Conservation (phyloP, 2,113 vertebrate genomes). For the Isichthys henryi region DNA sequence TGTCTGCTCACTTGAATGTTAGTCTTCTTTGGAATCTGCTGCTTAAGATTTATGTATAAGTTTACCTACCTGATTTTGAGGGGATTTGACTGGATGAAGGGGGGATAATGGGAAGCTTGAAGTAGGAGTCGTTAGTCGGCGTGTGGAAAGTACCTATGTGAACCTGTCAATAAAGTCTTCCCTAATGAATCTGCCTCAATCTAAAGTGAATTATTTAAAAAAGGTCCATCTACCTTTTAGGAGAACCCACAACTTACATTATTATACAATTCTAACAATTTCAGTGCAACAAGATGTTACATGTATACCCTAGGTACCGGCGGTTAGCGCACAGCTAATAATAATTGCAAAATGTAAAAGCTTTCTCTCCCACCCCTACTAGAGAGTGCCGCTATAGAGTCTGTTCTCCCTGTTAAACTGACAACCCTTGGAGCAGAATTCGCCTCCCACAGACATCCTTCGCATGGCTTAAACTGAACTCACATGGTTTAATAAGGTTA, state of each 20-base stretch:
- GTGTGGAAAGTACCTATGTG: not conserved
- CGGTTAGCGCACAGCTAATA: not conserved
- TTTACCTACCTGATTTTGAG: not conserved
- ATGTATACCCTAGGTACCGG: not conserved
- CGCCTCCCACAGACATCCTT: not conserved
- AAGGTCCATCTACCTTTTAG: not conserved
- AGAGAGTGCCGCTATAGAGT: not conserved
- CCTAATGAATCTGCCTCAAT: not conserved
- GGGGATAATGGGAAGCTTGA: not conserved
- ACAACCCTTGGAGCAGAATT: not conserved
- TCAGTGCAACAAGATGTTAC: not conserved
- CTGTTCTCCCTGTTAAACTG: not conserved
- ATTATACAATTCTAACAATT: not conserved
- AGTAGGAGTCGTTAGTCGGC: not conserved
- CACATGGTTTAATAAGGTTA: not conserved
- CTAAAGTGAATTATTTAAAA: not conserved
- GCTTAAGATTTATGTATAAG: not conserved
- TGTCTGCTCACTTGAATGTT: not conserved
- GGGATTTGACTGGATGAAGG: not conserved
- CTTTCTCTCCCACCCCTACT: not conserved
- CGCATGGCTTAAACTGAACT: not conserved
- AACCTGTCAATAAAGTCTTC: not conserved
- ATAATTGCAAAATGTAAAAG: not conserved
- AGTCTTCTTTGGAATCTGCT: not conserved
- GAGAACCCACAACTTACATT: not conserved